Percentiles rank a stretch among this genome's conserved stretches.
phyloP scores from a whole-genome alignment of 92 coral and sea anemone genomes.

The Palythoa heliodiscus region DNA sequence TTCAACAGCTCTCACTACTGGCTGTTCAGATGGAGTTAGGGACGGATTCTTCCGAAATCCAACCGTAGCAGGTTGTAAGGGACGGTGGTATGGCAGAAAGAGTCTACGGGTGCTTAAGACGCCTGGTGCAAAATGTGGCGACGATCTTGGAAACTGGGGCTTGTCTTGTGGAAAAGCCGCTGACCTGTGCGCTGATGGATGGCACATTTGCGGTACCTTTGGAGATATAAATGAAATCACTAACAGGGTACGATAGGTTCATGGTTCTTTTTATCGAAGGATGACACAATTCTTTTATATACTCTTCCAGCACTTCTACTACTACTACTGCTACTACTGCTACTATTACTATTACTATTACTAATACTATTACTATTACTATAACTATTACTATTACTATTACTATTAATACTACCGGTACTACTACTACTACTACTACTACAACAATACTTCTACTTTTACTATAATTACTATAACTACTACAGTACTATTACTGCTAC shows the following conservation, averaged over 20 bases:
- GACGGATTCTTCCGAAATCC: conserved; percentile 86
- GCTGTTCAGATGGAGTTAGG: conserved; percentile 83
- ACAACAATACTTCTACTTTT: no score
- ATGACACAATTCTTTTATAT: no score
- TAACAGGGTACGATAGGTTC: conserved; percentile 63
- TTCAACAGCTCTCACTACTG: conserved; percentile 45
- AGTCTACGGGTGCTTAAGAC: conserved; percentile 69
- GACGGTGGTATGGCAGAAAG: conserved; percentile 75
- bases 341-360: no score
- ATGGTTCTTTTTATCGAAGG: neutral
- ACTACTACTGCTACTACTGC: no score
- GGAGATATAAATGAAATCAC: conserved; percentile 76
- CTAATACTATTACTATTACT: no score
- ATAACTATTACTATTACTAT: no score
- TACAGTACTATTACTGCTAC: no score
- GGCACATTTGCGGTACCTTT: conserved; percentile 91
- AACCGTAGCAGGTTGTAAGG: conserved; percentile 79
- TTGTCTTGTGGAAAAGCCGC: conserved; percentile 63
- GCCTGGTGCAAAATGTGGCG: conserved; percentile 70
- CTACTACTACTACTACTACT: no score
- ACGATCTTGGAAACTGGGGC: conserved; percentile 63
- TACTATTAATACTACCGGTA: no score
- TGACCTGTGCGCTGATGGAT: conserved; percentile 81
- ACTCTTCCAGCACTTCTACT: no score
- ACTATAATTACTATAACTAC: no score